Percentiles rank a stretch among this genome's conserved stretches.
These are phyloP conservation scores for Venustaconcha ellipsiformis DNA, from an alignment of 1,140 invertebrate genomes.

Conservation along the genomic window DNA sequence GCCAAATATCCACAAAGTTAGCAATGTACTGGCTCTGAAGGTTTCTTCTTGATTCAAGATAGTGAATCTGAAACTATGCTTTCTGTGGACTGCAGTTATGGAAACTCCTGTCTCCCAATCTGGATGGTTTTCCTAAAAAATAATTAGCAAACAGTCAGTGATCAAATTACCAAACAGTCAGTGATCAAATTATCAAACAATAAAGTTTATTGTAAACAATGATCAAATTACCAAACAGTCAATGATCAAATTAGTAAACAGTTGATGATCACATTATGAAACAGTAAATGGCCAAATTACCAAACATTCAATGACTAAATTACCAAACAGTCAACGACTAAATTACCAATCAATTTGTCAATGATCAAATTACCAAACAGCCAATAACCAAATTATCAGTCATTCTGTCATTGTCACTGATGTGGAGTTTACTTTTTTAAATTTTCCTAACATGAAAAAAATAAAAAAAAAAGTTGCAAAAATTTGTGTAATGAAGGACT, in stretches of 20 bases:
- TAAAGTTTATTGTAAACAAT: not conserved
- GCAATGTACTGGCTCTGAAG: slow-evolving; percentile 45
- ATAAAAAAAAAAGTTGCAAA: too few relatives aligned
- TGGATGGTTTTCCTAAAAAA: slow-evolving; percentile 48
- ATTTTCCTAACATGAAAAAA: too few relatives aligned
- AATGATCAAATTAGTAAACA: not conserved
- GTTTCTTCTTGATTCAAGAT: slow-evolving; percentile 27
- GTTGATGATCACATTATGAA: too few relatives aligned
- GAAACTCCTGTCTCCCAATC: slow-evolving; percentile 42
- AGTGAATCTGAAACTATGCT: slow-evolving; percentile 11
- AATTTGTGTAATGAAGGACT: too few relatives aligned
- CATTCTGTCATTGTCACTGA: too few relatives aligned
- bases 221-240: not conserved
- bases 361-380: too few relatives aligned
- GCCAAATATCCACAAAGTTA: slow-evolving; percentile 54
- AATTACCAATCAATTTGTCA: too few relatives aligned
- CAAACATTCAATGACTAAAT: too few relatives aligned
- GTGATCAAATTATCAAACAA: not conserved
- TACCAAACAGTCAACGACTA: too few relatives aligned
- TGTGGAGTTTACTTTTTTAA: too few relatives aligned
- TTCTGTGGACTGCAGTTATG: slow-evolving; percentile 19
- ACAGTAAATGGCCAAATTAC: too few relatives aligned
- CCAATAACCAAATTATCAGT: too few relatives aligned
- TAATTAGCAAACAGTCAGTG: not conserved
- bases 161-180: not conserved